These are phyloP conservation scores for Distichodus sexfasciatus DNA, from an alignment of 2,797 vertebrate genomes.

Conservation along the genomic window DNA sequence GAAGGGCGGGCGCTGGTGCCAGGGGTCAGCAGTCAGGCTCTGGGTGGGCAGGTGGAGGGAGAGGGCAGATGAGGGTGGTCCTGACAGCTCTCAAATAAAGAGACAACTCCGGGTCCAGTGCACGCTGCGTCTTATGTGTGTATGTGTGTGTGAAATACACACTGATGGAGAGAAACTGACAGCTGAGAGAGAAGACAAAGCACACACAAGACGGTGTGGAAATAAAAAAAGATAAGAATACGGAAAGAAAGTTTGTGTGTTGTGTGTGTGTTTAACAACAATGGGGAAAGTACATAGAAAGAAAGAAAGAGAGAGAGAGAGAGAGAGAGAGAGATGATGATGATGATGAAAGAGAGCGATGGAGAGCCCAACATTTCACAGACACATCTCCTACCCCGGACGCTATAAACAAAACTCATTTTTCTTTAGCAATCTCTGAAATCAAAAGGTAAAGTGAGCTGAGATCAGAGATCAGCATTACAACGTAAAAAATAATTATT, in stretches of 20 bases:
- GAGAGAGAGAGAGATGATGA: too few species aligned
- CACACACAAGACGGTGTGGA: too few species aligned
- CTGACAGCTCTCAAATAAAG: constrained; percentile 39
- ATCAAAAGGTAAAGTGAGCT: too few species aligned
- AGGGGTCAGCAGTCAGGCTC: constrained; percentile 42
- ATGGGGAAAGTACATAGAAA: too few species aligned
- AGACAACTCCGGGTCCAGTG: constrained; percentile 13
- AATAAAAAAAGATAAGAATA: too few species aligned
- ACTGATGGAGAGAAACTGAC: background rate
- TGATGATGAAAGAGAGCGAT: too few species aligned
- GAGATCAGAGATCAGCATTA: background rate
- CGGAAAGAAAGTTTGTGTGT: too few species aligned
- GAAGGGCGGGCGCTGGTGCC: constrained; percentile 30
- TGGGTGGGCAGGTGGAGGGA: constrained; percentile 14
- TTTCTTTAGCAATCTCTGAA: background rate
- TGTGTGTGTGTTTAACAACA: too few species aligned
- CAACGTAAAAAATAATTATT: background rate
- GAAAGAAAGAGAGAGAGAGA: too few species aligned
- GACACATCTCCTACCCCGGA: too few species aligned
- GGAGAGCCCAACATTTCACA: too few species aligned
- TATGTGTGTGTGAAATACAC: background rate
- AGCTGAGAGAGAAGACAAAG: background rate
- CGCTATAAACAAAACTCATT: background rate
- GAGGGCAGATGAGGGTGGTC: constrained; percentile 26
- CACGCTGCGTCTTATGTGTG: background rate